Evolutionary conservation across 2,113 vertebrate species (phyloP).

Genomic region (Tapirus terrestris): DNA sequence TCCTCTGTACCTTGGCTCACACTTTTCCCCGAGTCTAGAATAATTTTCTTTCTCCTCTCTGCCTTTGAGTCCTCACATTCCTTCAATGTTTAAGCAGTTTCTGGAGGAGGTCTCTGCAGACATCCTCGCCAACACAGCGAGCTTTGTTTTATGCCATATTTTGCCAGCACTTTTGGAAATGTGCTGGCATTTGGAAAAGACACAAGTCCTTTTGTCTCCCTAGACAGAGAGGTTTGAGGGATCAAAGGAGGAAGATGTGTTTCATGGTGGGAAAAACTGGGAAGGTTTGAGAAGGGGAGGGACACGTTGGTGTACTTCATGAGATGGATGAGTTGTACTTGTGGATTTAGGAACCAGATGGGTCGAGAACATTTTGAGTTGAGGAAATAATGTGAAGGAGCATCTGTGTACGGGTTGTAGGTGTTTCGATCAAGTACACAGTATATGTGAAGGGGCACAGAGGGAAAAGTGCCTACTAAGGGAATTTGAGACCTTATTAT

Average conservation of each 20-base stretch:
- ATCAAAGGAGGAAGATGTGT: not conserved
- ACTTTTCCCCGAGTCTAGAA: not conserved
- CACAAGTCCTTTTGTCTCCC: not conserved
- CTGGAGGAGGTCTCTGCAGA: not conserved
- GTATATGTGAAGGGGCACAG: not conserved
- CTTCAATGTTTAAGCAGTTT: not conserved
- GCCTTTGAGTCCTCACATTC: not conserved
- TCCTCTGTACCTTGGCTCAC: not conserved
- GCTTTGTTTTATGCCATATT: not conserved
- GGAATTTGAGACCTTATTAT: not conserved
- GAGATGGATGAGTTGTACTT: too few relatives aligned
- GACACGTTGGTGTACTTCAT: not conserved
- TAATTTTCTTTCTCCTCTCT: not conserved
- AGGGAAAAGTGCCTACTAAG: not conserved
- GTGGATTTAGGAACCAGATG: too few relatives aligned
- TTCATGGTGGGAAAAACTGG: not conserved
- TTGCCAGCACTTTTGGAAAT: not conserved
- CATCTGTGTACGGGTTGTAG: not conserved
- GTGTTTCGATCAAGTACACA: not conserved
- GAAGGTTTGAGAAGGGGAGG: not conserved
- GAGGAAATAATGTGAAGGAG: not conserved
- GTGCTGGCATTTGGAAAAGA: too few relatives aligned
- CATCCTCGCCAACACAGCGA: not conserved
- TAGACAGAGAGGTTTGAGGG: not conserved
- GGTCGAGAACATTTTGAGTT: not conserved